Base-by-base conservation (phyloP, 2,113 vertebrate genomes). In the Serinus canaria region DNA sequence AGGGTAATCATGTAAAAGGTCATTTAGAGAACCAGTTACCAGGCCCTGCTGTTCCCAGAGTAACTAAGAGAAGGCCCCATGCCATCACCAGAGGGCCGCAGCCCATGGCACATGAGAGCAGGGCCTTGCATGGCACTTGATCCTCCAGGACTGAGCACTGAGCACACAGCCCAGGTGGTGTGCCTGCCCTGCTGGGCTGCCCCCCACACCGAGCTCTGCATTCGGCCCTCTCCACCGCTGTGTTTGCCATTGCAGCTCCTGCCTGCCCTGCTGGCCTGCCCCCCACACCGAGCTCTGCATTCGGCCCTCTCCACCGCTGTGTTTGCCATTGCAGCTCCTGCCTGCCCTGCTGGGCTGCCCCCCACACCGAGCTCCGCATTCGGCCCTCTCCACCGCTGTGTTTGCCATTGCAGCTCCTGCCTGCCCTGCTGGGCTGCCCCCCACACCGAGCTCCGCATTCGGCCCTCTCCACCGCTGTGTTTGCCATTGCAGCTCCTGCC, bases 41-140 rank as follows among this genome's bases (percentile, higher is more conserved):
- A n/a, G 15, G 69, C 12, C 20, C 17, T 1, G 1, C 28, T 49
- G 8, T 9, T 49, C 14, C 7, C 6, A 43, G 37, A 0, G 6
- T 6, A 43, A 11, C 22, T 6, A 33, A 15, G 46, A 66, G 37
- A 70, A 64, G 18, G n/a, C 16, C 44, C 60, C 6, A 44, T 56
- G 30, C 52, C 53, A 8, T 17, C 53, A 15, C 23, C 37, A 27
- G 35, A 53, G 37, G 37, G 33, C 31, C 35, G 6, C 3, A 3
- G 7, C 19, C 2, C 44, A 7, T 18, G 46, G 23, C 3, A 1
- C 2, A 0, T 0, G 47, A 39, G 27, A 41, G 35, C 6, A 1
- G 8, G 85, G n/a, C 7, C 33, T 1, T 15, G n/a, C 0, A 0
- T 0, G 0, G 39, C 27, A 3, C 15, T 9, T 1, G 21, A 13